phyloP scores from a whole-genome alignment of 2,113 vertebrate genomes.

The Bufo gargarizans region DNA sequence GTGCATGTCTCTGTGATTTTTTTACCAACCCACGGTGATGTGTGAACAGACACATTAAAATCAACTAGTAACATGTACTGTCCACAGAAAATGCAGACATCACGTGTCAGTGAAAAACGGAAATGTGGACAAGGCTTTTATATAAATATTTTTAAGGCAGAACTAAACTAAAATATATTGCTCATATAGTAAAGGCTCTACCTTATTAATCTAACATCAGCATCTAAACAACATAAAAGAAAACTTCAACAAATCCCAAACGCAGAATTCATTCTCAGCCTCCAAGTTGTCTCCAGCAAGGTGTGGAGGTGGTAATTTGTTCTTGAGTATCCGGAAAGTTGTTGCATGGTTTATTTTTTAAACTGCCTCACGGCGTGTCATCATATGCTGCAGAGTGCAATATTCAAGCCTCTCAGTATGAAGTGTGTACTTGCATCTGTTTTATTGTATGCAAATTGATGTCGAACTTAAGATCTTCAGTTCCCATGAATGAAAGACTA shows the following conservation, averaged over 20 bases:
- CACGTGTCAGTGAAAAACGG: no score
- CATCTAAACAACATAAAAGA: conserved; percentile 40
- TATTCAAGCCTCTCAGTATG: neutral
- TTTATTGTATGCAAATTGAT: neutral
- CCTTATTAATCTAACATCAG: conserved; percentile 6
- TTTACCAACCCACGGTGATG: no score
- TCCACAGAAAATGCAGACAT: no score
- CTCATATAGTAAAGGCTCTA: neutral
- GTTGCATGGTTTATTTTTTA: neutral
- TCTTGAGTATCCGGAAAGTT: conserved; percentile 31
- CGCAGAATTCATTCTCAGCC: conserved; percentile 40
- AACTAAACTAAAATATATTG: neutral
- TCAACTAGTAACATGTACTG: no score
- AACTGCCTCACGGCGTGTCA: neutral
- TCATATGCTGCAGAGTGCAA: neutral
- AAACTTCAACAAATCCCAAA: conserved; percentile 35
- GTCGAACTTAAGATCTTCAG: neutral
- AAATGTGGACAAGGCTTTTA: no score
- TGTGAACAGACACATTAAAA: no score
- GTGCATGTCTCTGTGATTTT: no score
- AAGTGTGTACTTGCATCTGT: neutral
- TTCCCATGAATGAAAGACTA: neutral
- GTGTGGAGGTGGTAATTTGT: conserved; percentile 47
- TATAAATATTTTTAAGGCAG: neutral
- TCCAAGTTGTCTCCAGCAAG: conserved; percentile 15